These are phyloP conservation scores for Microcaecilia unicolor DNA, from an alignment of 2,797 vertebrate genomes.

Conservation along the genomic window DNA sequence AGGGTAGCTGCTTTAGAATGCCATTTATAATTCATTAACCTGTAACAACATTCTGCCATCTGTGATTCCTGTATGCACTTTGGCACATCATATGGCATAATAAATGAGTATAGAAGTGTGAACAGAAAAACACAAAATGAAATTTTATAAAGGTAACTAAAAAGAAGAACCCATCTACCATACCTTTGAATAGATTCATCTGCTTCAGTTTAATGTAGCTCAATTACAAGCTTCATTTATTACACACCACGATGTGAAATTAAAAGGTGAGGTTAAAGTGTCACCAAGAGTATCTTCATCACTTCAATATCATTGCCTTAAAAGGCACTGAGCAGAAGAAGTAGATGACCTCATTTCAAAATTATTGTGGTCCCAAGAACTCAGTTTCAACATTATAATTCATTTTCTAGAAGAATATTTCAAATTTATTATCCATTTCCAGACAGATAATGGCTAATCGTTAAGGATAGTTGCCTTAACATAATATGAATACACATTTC, in stretches of 20 bases:
- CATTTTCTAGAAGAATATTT: conserved; percentile 73
- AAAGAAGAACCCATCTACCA: no score
- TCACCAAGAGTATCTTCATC: conserved; percentile 77
- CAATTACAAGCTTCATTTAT: conserved; percentile 84
- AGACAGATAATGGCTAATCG: conserved; percentile 70
- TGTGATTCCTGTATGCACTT: no score
- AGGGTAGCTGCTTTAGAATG: no score
- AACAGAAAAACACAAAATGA: no score
- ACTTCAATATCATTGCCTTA: conserved; percentile 87
- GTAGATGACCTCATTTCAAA: conserved; percentile 75
- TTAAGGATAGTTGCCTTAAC: conserved; percentile 77
- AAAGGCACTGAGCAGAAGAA: conserved; percentile 78
- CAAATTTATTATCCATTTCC: conserved; percentile 72
- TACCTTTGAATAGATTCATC: conserved; percentile 29
- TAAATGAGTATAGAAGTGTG: no score
- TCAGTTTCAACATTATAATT: conserved; percentile 80
- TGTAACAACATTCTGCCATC: no score
- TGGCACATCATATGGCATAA: no score
- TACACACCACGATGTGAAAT: conserved; percentile 69
- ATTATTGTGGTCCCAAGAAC: conserved; percentile 77
- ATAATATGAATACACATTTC: conserved; percentile 87
- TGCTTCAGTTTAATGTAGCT: conserved; percentile 63
- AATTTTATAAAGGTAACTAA: no score
- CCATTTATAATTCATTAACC: no score
- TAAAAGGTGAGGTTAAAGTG: conserved; percentile 71